Percentiles rank a stretch among this genome's conserved stretches.
Evolutionary conservation across 2,797 vertebrate species (phyloP).

Genomic region (Acropternis orthonyx): DNA sequence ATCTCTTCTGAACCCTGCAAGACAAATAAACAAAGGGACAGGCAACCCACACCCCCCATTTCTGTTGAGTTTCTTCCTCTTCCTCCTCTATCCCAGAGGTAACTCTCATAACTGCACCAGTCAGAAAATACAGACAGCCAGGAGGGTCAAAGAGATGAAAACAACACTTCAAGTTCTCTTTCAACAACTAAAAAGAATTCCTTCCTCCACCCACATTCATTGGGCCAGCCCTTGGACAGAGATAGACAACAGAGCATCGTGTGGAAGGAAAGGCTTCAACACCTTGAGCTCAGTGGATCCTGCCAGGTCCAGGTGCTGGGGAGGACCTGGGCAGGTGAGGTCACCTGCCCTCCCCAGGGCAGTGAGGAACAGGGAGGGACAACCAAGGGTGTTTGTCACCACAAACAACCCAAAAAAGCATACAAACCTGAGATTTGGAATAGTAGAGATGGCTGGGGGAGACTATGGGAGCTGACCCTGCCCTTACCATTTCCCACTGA

Average conservation of each 20-base stretch:
- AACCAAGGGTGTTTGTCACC: background rate
- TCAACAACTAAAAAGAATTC: background rate
- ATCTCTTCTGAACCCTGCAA: background rate
- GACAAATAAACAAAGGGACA: background rate
- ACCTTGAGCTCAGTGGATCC: background rate
- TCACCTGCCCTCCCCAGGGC: background rate
- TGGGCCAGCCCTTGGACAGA: background rate
- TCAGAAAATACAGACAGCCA: background rate
- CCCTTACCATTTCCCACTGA: background rate
- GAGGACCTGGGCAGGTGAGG: background rate
- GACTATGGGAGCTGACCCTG: background rate
- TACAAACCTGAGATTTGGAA: rapidly evolving
- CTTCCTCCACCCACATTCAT: background rate
- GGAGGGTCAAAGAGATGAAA: background rate
- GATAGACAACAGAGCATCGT: rapidly evolving
- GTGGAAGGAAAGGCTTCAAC: background rate
- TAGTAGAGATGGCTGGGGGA: too few relatives aligned
- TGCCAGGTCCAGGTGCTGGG: background rate
- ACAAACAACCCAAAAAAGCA: rapidly evolving
- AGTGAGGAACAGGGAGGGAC: background rate
- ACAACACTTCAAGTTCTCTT: background rate
- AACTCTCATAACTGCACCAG: background rate
- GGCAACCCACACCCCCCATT: background rate
- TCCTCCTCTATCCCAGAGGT: background rate
- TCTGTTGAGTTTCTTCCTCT: background rate